Evolutionary conservation across 2,113 vertebrate genomes (phyloP).

Genomic region (Festucalex cinctus): DNA sequence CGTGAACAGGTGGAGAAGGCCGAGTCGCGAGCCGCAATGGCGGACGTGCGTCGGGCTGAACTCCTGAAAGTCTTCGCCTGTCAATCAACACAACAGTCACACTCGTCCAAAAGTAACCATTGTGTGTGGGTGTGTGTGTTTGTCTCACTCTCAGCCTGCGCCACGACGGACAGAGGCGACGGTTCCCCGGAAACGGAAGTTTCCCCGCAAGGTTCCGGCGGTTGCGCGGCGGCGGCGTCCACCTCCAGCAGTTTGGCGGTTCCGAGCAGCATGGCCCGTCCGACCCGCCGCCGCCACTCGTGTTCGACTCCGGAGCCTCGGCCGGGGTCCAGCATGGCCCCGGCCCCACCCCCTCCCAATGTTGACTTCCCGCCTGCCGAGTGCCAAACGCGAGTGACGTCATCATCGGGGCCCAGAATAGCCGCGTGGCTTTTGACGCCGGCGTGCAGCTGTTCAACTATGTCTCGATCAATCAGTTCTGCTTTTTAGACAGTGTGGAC

Average conservation of each 20-base stretch:
- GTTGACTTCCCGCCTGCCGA: neutral
- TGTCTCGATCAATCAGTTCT: slow-evolving; percentile 34
- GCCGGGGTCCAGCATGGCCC: slow-evolving; percentile 49
- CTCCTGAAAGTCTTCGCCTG: slow-evolving; percentile 87
- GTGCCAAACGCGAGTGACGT: neutral
- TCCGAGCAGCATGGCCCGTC: slow-evolving; percentile 76
- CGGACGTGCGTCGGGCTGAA: slow-evolving; percentile 84
- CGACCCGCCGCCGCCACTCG: slow-evolving; percentile 32
- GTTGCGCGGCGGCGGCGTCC: slow-evolving; percentile 47
- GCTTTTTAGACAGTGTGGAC: too few species aligned
- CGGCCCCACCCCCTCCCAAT: too few species aligned
- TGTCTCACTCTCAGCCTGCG: slow-evolving; percentile 86
- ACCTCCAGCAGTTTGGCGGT: slow-evolving; percentile 78
- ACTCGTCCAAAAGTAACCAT: too few species aligned
- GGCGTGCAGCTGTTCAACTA: slow-evolving; percentile 63
- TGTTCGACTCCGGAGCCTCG: slow-evolving; percentile 28
- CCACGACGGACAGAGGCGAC: slow-evolving; percentile 77
- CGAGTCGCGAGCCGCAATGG: slow-evolving; percentile 64
- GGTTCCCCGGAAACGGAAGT: slow-evolving; percentile 33
- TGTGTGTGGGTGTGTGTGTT: neutral
- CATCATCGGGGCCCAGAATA: slow-evolving; percentile 54
- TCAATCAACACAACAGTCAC: neutral
- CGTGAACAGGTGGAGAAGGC: slow-evolving; percentile 41
- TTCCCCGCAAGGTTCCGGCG: slow-evolving; percentile 45
- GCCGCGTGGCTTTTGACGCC: slow-evolving; percentile 40